phyloP scores from a whole-genome alignment of 2,888 invertebrate genomes.

The Phyllotreta cruciferae region DNA sequence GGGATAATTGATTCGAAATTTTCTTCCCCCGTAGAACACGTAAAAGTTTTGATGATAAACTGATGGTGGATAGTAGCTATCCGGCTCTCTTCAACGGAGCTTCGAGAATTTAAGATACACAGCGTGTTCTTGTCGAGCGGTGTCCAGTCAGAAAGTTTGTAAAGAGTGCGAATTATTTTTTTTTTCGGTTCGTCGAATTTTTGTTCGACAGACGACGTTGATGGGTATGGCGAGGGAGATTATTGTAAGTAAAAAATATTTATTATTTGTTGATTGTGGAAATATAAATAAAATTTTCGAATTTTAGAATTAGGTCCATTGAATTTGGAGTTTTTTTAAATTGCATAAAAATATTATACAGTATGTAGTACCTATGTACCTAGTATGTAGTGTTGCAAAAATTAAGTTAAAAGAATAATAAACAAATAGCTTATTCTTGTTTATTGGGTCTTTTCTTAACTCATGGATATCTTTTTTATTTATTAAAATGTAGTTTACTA shows the following conservation, averaged over 20 bases:
- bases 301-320: too few species aligned
- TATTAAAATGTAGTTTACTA: too few species aligned
- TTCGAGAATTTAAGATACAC: slow-evolving; percentile 27
- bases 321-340: too few species aligned
- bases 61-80: slow-evolving; percentile 41
- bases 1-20: slow-evolving; percentile 29
- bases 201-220: not conserved
- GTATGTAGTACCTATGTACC: too few species aligned
- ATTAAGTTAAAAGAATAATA: too few species aligned
- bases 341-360: too few species aligned
- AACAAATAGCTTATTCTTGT: too few species aligned
- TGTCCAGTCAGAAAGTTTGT: slow-evolving; percentile 4
- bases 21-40: slow-evolving; percentile 31
- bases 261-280: not conserved
- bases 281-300: not conserved
- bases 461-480: too few species aligned
- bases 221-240: not conserved
- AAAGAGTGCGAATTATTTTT: slow-evolving; percentile 1
- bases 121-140: slow-evolving; percentile 23
- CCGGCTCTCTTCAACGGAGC: slow-evolving; percentile 39
- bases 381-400: too few species aligned
- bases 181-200: not conserved
- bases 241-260: slow-evolving; percentile 8
- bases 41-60: slow-evolving; percentile 42
- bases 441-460: too few species aligned